These are phyloP conservation scores for Hormiphora californensis DNA, from an alignment of 37 sponge, comb jelly and placozoan genomes.

Conservation along the genomic window DNA sequence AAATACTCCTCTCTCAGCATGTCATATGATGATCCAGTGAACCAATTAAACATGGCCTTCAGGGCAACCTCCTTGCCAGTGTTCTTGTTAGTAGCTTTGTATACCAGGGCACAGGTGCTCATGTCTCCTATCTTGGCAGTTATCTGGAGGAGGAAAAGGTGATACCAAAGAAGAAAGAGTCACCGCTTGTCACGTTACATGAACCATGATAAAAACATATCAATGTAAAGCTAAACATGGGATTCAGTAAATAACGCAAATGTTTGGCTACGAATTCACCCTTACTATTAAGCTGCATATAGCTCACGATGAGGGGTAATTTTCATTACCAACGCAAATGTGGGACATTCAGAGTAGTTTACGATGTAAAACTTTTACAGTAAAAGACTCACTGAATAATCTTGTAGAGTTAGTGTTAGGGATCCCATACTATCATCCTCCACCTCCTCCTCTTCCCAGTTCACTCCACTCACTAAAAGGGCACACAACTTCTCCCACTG, in stretches of 20 bases:
- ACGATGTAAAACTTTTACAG: too few relatives aligned
- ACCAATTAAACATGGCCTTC: constrained; percentile 47
- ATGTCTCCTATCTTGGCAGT: constrained; percentile 41
- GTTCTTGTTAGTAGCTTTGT: neutral
- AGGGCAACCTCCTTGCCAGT: constrained; percentile 3
- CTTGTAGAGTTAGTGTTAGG: too few relatives aligned
- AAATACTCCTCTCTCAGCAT: neutral
- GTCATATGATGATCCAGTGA: neutral
- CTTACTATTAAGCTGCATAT: too few relatives aligned
- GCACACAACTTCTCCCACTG: constrained; percentile 14
- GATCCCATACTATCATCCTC: neutral
- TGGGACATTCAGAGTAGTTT: too few relatives aligned
- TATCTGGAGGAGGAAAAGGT: neutral
- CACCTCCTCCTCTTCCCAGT: neutral
- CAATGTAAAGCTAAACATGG: too few relatives aligned
- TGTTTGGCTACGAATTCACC: too few relatives aligned
- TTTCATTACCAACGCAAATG: too few relatives aligned
- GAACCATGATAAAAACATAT: too few relatives aligned
- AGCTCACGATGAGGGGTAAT: too few relatives aligned
- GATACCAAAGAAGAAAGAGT: neutral
- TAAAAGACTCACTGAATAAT: too few relatives aligned
- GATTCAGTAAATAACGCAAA: too few relatives aligned
- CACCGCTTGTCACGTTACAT: too few relatives aligned
- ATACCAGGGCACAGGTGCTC: constrained; percentile 38
- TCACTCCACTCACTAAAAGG: neutral